Percentiles rank a stretch among this genome's conserved stretches.
Evolutionary conservation across 2,113 vertebrate species (phyloP).

Genomic region (Hemiscyllium ocellatum): DNA sequence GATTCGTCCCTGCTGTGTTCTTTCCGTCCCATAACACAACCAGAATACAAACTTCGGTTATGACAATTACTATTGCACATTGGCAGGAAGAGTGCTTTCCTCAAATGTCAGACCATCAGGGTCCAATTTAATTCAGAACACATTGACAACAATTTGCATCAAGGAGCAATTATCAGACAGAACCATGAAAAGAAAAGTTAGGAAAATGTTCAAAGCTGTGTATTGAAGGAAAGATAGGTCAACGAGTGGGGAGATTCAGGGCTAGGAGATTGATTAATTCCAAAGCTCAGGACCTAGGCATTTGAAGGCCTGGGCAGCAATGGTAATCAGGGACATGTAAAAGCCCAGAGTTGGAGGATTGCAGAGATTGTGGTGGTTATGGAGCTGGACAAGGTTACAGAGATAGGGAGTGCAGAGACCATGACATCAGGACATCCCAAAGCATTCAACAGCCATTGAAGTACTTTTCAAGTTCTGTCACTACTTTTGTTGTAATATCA

Average conservation of each 20-base stretch:
- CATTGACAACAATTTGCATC: neutral
- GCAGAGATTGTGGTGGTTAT: too few species aligned
- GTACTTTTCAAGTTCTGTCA: neutral
- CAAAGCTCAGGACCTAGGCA: neutral
- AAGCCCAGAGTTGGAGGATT: neutral
- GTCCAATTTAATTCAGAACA: neutral
- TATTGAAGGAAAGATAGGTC: neutral
- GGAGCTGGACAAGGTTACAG: neutral
- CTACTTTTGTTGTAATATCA: neutral
- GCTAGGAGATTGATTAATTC: neutral
- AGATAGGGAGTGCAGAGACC: neutral
- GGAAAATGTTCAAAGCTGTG: neutral
- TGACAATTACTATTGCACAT: neutral
- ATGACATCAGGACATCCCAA: neutral
- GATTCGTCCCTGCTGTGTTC: neutral
- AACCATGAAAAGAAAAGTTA: neutral
- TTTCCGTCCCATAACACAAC: neutral
- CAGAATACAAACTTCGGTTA: neutral
- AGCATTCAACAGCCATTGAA: neutral
- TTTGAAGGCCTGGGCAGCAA: neutral
- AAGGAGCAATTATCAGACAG: neutral
- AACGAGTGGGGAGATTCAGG: neutral
- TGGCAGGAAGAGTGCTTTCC: neutral
- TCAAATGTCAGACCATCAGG: neutral
- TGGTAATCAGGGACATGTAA: neutral